A percentile compares a stretch with the other conserved stretches of the same genome.
Conservation (phyloP, 2,113 vertebrate genomes). For the Nothobranchius kuhntae region DNA sequence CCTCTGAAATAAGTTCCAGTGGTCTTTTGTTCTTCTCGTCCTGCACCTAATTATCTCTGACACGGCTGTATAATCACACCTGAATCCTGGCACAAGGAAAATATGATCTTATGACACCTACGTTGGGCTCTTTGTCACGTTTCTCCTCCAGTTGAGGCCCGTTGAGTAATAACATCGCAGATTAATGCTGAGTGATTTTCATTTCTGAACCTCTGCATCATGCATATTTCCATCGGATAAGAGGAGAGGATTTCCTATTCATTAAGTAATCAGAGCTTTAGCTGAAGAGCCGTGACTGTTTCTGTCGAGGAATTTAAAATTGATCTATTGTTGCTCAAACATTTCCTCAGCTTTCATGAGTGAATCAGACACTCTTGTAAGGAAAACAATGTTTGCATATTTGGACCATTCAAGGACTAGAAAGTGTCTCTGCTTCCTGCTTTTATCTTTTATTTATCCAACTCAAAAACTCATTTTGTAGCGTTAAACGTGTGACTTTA, state of each 20-base stretch:
- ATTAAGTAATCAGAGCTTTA: not conserved
- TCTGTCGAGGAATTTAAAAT: not conserved
- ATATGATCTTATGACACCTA: slow-evolving; percentile 24
- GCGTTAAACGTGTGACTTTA: too few species aligned
- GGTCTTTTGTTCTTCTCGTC: not conserved
- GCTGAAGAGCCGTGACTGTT: slow-evolving; percentile 9
- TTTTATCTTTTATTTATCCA: too few species aligned
- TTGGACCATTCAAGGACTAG: not conserved
- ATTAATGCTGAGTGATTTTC: slow-evolving; percentile 52
- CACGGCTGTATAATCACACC: slow-evolving; percentile 43
- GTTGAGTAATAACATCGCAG: slow-evolving; percentile 45
- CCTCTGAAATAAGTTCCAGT: not conserved
- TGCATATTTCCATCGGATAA: slow-evolving; percentile 17
- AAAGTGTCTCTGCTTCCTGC: not conserved
- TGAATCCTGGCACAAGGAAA: slow-evolving; percentile 37
- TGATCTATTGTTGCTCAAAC: not conserved
- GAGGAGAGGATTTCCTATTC: slow-evolving; percentile 24
- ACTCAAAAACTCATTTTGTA: too few species aligned
- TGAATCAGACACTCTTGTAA: not conserved
- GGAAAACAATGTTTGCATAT: not conserved
- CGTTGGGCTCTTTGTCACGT: slow-evolving; percentile 39
- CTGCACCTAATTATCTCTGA: slow-evolving; percentile 23
- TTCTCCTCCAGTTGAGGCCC: slow-evolving; percentile 36
- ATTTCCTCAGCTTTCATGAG: not conserved
- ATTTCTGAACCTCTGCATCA: slow-evolving; percentile 40